A percentile compares a stretch with the other conserved stretches of the same genome.
These are phyloP conservation scores for Lampris megalopsis DNA, from an alignment of 2,113 vertebrate genomes.

Conservation along the genomic window DNA sequence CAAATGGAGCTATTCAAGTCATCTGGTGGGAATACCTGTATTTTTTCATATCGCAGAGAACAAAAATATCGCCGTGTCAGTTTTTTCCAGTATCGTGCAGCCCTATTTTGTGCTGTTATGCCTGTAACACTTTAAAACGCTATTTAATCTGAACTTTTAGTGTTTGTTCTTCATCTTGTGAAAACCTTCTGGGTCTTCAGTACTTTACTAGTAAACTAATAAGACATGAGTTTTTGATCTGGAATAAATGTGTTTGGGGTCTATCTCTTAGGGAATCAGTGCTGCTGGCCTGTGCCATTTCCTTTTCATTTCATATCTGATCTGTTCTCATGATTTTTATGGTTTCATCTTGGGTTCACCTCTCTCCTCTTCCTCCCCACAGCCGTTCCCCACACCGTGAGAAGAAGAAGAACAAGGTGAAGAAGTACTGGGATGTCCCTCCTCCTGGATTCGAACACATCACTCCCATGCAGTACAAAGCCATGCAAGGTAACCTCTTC, in stretches of 20 bases:
- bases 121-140: too few relatives aligned
- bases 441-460: slow-evolving; percentile 93
- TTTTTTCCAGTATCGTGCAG: too few relatives aligned
- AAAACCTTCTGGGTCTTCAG: slow-evolving; percentile 13
- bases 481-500: slow-evolving; percentile 89
- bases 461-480: slow-evolving; percentile 96
- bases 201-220: slow-evolving; percentile 25
- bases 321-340: neutral
- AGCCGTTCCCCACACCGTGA: slow-evolving; percentile 91
- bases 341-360: neutral
- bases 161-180: slow-evolving; percentile 18
- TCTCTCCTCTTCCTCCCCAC: slow-evolving; percentile 34
- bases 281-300: neutral
- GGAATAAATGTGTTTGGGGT: neutral
- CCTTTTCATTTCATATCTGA: neutral
- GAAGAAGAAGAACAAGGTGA: slow-evolving; percentile 94
- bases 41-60: too few relatives aligned
- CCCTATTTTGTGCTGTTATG: too few relatives aligned
- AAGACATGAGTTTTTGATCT: neutral
- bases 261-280: too few relatives aligned
- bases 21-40: too few relatives aligned
- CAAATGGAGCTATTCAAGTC: too few relatives aligned
- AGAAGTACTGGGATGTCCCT: slow-evolving; percentile 94
- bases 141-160: neutral
- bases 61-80: too few relatives aligned